A percentile compares a stretch with the other conserved stretches of the same genome.
Evolutionary conservation across 2,113 vertebrate species (phyloP).

Genomic region (Lampris incognitus): DNA sequence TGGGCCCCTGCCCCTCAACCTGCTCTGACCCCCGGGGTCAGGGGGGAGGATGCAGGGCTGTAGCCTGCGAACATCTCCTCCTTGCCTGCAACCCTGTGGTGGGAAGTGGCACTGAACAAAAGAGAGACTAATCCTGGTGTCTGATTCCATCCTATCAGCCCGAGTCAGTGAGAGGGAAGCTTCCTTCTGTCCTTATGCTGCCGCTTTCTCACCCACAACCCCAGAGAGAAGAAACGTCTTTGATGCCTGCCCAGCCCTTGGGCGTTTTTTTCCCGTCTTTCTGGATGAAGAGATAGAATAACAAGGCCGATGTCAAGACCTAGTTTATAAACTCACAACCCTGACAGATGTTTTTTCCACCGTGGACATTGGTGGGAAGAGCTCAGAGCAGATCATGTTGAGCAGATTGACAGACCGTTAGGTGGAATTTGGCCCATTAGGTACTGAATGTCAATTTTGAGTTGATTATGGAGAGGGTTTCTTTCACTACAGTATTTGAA

Average conservation of each 20-base stretch:
- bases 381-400: constrained; percentile 69
- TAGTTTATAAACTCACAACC: constrained; percentile 76
- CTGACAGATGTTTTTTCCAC: constrained; percentile 79
- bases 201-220: constrained; percentile 78
- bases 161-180: constrained; percentile 82
- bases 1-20: constrained; percentile 57
- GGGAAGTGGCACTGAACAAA: constrained; percentile 84
- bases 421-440: constrained; percentile 54
- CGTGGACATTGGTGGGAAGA: constrained; percentile 78
- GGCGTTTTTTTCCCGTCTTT: constrained; percentile 75
- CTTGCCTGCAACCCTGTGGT: constrained; percentile 79
- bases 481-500: constrained; percentile 20
- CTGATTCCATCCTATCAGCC: constrained; percentile 84
- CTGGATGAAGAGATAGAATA: constrained; percentile 83
- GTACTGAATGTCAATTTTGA: constrained; percentile 45
- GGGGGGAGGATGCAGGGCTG: constrained; percentile 67
- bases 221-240: constrained; percentile 79
- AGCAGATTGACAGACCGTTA: constrained; percentile 56
- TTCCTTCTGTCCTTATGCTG: constrained; percentile 78
- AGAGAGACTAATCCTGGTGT: constrained; percentile 84
- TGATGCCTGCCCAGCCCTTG: constrained; percentile 81
- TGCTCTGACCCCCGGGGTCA: constrained; percentile 74
- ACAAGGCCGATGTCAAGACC: constrained; percentile 83
- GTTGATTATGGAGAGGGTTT: constrained; percentile 31
- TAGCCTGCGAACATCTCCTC: constrained; percentile 78